Percentiles rank a stretch among this genome's conserved stretches.
Evolutionary conservation across 1,140 invertebrate species (phyloP).

Genomic region (Archivesica marissinica): DNA sequence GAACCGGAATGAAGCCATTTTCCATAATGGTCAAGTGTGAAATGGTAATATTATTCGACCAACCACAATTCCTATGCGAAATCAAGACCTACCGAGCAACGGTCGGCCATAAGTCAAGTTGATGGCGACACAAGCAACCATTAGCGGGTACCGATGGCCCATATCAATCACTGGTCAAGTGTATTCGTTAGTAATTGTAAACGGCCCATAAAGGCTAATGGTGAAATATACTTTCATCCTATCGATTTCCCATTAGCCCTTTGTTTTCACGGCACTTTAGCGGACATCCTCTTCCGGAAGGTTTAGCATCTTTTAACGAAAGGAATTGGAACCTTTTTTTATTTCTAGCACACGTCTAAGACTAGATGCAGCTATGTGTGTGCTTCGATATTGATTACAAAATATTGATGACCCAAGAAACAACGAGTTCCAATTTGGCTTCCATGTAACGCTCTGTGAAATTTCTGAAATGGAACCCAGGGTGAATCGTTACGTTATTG

Average conservation of each 20-base stretch:
- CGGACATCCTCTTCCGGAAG: conserved; percentile 27
- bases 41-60: conserved; percentile 47
- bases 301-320: background rate
- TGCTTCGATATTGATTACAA: conserved; percentile 38
- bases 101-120: conserved; percentile 30
- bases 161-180: conserved; percentile 56
- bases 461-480: conserved; percentile 42
- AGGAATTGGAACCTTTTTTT: background rate
- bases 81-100: conserved; percentile 13
- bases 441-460: conserved; percentile 53
- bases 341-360: background rate
- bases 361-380: background rate
- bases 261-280: conserved; percentile 17
- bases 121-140: background rate
- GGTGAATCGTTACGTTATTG: conserved; percentile 56
- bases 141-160: conserved; percentile 22
- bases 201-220: conserved; percentile 37
- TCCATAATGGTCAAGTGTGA: conserved; percentile 51
- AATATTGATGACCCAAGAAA: conserved; percentile 42
- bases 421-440: conserved; percentile 43
- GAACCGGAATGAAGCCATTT: background rate
- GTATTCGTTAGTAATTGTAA: conserved; percentile 45
- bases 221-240: conserved; percentile 37
- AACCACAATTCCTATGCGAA: conserved; percentile 25
- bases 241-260: conserved; percentile 30